phyloP scores from a whole-genome alignment of 2,797 vertebrate genomes.

The Galaxias olidus region DNA sequence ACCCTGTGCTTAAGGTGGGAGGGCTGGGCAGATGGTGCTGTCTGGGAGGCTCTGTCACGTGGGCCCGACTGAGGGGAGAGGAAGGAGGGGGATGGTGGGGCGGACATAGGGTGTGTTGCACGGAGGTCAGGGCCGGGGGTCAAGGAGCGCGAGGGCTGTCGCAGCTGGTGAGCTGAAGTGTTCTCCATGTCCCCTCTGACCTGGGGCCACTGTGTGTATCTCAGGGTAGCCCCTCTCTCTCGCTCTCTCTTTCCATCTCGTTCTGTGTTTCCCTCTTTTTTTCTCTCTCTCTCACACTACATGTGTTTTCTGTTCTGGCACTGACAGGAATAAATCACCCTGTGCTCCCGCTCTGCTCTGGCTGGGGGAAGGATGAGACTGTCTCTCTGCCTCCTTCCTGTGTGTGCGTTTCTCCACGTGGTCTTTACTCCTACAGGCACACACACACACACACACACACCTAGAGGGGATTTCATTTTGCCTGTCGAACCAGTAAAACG shows the following conservation, averaged over 20 bases:
- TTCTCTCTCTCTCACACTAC: conserved; percentile 8
- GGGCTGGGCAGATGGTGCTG: conserved; percentile 41
- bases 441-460: conserved; percentile 21
- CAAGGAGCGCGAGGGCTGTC: conserved; percentile 23
- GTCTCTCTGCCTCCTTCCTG: conserved; percentile 31
- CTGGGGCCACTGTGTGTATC: neutral
- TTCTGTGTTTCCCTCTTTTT: neutral
- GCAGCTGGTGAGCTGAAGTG: conserved; percentile 41
- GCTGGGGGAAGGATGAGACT: conserved; percentile 27
- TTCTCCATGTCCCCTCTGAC: conserved; percentile 32
- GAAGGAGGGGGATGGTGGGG: neutral
- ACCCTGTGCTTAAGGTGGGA: conserved; percentile 39
- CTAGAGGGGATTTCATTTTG: conserved; percentile 32
- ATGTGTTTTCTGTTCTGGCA: conserved; percentile 46
- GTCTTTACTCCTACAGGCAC: neutral
- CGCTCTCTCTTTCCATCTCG: neutral
- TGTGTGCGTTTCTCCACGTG: conserved; percentile 32
- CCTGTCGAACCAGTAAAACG: conserved; percentile 38
- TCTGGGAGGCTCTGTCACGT: conserved; percentile 13
- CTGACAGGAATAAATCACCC: conserved; percentile 44
- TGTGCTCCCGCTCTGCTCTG: neutral
- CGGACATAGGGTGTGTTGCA: conserved; percentile 16
- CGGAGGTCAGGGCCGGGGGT: conserved; percentile 17
- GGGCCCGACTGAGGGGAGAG: conserved; percentile 11
- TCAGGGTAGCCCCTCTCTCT: neutral